Conservation (phyloP, 2,888 invertebrate genomes). For the Ametastegia equiseti region DNA sequence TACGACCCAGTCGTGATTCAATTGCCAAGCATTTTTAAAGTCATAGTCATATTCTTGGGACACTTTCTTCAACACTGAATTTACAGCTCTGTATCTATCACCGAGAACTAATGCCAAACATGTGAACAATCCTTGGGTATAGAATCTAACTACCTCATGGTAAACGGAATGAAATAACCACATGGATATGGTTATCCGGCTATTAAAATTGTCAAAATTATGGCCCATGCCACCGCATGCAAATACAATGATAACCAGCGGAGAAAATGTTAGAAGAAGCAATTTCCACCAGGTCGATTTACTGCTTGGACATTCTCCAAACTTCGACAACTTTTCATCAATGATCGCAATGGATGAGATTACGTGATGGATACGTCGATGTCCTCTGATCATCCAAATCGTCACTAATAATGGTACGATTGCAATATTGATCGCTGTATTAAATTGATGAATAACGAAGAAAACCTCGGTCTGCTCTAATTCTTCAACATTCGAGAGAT, state of each 20-base stretch:
- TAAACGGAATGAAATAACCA: background rate
- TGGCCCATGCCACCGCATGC: background rate
- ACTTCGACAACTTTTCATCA: slow-evolving; percentile 4
- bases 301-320: slow-evolving; percentile 18
- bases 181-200: background rate
- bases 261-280: background rate
- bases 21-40: background rate
- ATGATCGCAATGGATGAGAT: background rate
- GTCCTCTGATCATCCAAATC: slow-evolving; percentile 29
- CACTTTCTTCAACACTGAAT: background rate
- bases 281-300: background rate
- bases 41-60: background rate
- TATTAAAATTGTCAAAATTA: background rate
- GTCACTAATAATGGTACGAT: slow-evolving; percentile 1
- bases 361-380: background rate
- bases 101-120: background rate
- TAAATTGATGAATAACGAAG: background rate
- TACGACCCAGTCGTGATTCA: background rate
- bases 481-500: background rate
- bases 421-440: background rate
- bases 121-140: background rate
- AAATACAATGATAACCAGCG: background rate
- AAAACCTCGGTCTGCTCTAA: background rate
- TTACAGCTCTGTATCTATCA: slow-evolving; percentile 24
- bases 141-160: background rate